Evolutionary conservation across 2,797 vertebrate genomes (phyloP).

Genomic region (Thripadectes ignobilis): DNA sequence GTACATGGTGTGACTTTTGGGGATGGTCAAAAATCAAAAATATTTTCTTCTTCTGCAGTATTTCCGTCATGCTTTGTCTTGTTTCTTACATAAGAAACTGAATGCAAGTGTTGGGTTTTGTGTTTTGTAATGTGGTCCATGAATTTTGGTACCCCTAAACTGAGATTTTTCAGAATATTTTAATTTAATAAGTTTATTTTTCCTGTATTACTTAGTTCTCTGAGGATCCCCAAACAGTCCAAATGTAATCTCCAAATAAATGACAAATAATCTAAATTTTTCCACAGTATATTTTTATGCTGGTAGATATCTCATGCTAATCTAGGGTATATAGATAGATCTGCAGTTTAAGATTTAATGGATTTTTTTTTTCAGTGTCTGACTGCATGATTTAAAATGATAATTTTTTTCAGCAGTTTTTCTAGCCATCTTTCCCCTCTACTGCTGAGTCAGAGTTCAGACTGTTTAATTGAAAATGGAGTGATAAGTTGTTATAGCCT

Average conservation of each 20-base stretch:
- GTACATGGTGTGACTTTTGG: background rate
- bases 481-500: background rate
- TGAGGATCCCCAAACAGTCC: background rate
- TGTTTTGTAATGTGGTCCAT: background rate
- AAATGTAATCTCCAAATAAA: background rate
- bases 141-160: background rate
- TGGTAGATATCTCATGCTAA: background rate
- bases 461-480: conserved; percentile 7
- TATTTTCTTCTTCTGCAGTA: background rate
- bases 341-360: conserved; percentile 4
- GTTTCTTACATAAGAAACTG: background rate
- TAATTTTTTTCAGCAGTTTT: background rate
- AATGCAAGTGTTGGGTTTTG: background rate
- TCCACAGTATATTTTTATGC: background rate
- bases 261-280: background rate
- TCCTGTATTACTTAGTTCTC: background rate
- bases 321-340: background rate
- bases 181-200: background rate
- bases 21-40: background rate
- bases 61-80: background rate
- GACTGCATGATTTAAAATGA: background rate
- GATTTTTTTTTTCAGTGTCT: background rate
- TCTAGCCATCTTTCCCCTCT: background rate
- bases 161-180: background rate
- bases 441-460: conserved; percentile 15